Evolutionary conservation across 1,140 invertebrate species (phyloP), one percentile per base, ranked within the genome.

Genomic region (Bombus ignitus): DNA sequence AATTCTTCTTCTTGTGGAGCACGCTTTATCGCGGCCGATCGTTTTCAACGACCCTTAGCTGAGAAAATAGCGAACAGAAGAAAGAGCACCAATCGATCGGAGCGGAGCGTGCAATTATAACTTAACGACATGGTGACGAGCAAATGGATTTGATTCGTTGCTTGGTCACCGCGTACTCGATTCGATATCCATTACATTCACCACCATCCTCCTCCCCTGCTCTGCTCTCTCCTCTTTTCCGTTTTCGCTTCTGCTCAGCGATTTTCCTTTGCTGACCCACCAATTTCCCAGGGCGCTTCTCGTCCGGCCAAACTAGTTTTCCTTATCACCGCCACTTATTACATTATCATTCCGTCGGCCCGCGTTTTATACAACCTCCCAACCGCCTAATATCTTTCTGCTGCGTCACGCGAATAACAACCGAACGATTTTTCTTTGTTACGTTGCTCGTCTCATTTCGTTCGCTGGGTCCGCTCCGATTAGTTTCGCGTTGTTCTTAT

Each of bases 81-180:
- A 42, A 35, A 66, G 13, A 32, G 32, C 9, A 37, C 3, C 15
- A 28, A 76, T 68, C 72, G 66, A 72, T 35, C 66, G 35, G 13
- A 80, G 47, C 28, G 13, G 4, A 32, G 6, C 5, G 42, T 57
- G 32, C 83, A 85, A 85, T 85, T 85, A 85, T 80, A 53, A 80
- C 83, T 80, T 85, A 85, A 85, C 83, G 83, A 85, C 80, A 85
- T 73, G 77, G 83, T 85, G 83, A 85, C 77, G 83, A 85, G 76
- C 76, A 53, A 85, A 85, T 62, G 77, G 76, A 85, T 85, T 85
- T 71, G 76, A 85, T 85, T 80, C 74, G 32, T 44, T n/a, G 39
- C 59, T 68, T 25, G 32, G 47, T 53, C n/a, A 13, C 32, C 32
- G 32, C 39, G 22, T 35, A 70, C 68, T 39, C 32, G 42, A 10